phyloP scores from a whole-genome alignment of 1,140 invertebrate genomes.

The Drosophila arizonae region DNA sequence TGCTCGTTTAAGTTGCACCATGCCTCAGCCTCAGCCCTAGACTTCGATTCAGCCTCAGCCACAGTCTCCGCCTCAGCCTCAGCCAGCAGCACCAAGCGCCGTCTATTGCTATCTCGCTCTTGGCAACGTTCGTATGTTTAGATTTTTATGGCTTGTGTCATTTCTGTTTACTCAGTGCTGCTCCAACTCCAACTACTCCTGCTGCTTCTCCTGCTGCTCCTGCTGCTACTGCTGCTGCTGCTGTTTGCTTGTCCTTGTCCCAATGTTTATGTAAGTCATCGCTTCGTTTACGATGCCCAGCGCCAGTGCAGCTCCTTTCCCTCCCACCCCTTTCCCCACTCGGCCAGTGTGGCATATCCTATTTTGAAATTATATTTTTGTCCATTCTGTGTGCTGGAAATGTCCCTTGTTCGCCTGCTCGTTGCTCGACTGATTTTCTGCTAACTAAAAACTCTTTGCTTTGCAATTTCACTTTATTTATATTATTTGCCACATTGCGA shows the following conservation, averaged over 20 bases:
- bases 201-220: not conserved
- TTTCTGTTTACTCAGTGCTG: slow-evolving; percentile 72
- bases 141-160: slow-evolving; percentile 80
- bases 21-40: slow-evolving; percentile 8
- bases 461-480: slow-evolving; percentile 76
- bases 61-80: not conserved
- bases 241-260: slow-evolving; percentile 61
- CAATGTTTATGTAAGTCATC: slow-evolving; percentile 81
- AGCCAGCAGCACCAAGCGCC: not conserved
- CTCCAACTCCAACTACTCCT: slow-evolving; percentile 18
- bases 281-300: slow-evolving; percentile 73
- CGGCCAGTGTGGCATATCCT: slow-evolving; percentile 46
- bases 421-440: slow-evolving; percentile 63
- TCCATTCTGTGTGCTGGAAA: slow-evolving; percentile 63
- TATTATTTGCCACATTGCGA: slow-evolving; percentile 72
- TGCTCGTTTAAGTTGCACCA: slow-evolving; percentile 77
- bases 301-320: slow-evolving; percentile 1
- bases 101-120: slow-evolving; percentile 20
- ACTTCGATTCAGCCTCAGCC: not conserved
- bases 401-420: slow-evolving; percentile 38
- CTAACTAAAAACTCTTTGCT: slow-evolving; percentile 75
- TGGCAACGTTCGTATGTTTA: slow-evolving; percentile 46
- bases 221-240: not conserved
- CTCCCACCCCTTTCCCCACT: not conserved
- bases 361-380: slow-evolving; percentile 79